Evolutionary conservation across 2,888 invertebrate genomes (phyloP), one percentile per base, ranked within the genome.

Genomic region (Platycheirus albimanus): DNA sequence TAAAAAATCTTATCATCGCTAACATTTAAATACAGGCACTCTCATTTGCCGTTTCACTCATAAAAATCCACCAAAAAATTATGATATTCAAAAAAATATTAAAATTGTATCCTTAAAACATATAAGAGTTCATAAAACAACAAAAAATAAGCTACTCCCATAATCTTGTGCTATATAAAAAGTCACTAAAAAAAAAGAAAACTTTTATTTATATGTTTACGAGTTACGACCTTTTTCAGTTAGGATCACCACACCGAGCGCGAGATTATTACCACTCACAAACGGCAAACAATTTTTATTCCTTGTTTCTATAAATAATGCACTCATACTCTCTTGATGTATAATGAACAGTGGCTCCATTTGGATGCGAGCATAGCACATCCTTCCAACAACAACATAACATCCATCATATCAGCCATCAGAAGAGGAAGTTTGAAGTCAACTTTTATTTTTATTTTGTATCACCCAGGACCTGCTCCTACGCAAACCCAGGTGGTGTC

Each of bases 241-340:
- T 24, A 5, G 13, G 24, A 38, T 41, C 38, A 8, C 56, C 56
- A 56, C 38, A 0, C 38, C 0, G 6, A 41, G 41, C 58, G 20
- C 0, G 6, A 41, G 41, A 38, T 41, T 58, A 58, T 58, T 58
- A 58, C 38, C 28, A 58, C 41, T 17, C 41, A 24, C 24, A 38
- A 56, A 56, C 38, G 24, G 15, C 41, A 58, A 58, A 41, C 24
- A 58, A 41, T 15, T 58, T 58, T 58, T 24, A 41, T 58, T 41
- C 41, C 58, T 20, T 58, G 24, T 41, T 13, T 41, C 38, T 56
- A 56, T 56, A 56, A 58, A 41, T 24, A 47, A 47, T 19, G 3
- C 6, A 33, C 5, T 6, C 30, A 33, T 33, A 4, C 30, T 33
- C 7, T 8, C 24, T 10, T n/a, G n/a, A n/a, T n/a, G n/a, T n/a